A percentile compares a stretch with the other conserved stretches of the same genome.
Conservation (phyloP, 2,888 invertebrate species). For the Galeopsomyia nigrocyanea region DNA sequence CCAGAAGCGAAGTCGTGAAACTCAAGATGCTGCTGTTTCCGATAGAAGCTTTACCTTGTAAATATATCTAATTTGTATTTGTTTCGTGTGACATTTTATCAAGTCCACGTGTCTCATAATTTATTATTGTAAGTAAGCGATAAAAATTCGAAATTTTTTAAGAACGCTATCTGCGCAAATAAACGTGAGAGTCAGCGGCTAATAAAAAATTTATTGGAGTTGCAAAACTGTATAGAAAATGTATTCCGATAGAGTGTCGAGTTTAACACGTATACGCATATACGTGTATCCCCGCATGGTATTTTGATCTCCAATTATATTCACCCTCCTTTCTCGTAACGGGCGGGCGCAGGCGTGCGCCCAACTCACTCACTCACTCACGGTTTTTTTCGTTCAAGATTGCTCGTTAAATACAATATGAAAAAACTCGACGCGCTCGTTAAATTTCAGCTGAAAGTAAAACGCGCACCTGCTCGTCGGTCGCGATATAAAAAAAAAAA, state of each 20-base stretch:
- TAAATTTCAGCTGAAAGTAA: conserved; percentile 23
- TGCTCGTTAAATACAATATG: conserved; percentile 26
- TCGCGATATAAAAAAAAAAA: not conserved
- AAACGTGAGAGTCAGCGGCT: too few relatives aligned
- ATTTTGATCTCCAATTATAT: conserved; percentile 46
- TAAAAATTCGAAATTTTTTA: too few relatives aligned
- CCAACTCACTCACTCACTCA: not conserved
- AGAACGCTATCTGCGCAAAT: too few relatives aligned
- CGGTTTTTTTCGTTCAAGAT: conserved; percentile 14
- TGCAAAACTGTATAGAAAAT: too few relatives aligned
- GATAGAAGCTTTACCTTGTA: not conserved
- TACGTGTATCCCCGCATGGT: conserved; percentile 21
- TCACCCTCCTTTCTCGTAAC: conserved; percentile 24
- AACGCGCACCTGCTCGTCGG: conserved; percentile 29
- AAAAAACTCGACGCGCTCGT: conserved; percentile 21
- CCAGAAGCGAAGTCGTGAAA: conserved; percentile 54
- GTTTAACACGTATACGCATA: conserved; percentile 13
- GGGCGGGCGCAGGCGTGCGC: not conserved
- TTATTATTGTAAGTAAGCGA: too few relatives aligned
- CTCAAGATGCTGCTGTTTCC: conserved; percentile 54
- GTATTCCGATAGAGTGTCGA: conserved; percentile 14
- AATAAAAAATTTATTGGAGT: too few relatives aligned
- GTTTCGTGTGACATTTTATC: conserved; percentile 5
- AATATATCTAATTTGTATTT: conserved; percentile 9
- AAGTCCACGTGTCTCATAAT: not conserved